Base-by-base conservation (phyloP, 2,888 invertebrate species). In the Andrena bicolor region DNA sequence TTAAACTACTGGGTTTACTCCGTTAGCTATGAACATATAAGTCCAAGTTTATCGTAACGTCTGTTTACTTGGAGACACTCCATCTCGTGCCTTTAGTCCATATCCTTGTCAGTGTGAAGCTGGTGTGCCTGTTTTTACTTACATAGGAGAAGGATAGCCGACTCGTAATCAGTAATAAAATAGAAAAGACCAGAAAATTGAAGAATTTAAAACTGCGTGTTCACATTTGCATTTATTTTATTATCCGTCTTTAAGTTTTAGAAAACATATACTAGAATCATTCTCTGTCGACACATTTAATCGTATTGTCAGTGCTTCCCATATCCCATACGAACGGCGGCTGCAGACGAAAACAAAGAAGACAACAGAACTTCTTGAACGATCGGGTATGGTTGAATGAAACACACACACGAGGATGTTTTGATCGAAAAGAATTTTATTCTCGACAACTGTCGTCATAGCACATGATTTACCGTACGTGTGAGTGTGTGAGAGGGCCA, bases 341-440 rank as follows among this genome's bases (percentile, higher is more conserved):
- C 1, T n/a, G n/a, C 41, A 28, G 51, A 26, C 23, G 20, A 13
- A 41, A 35, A 64, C 6, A 32, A 51, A 61, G 61, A 76, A 74
- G 10, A 10, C 20, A 20, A 23, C 23, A 23, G 10, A 80, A 65
- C 72, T 69, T 32, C 71, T 79, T 72, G 73, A 80, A 76, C 73
- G 41, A 73, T 71, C 7, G 49, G 76, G 68, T 66, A 75, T 65
- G 71, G 41, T 79, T 23, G 71, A 83, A 84, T 85, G 71, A 88
- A 86, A 74, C 32, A 75, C n/a, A 75, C 10, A 72, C n/a, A 16
- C 51, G 68, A 49, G 74, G 71, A 80, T n/a, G 16, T 72, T 74
- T 89, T 88, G 89, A 90, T 90, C 90, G 88, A 90, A 90, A 90
- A 90, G 83, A 88, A 84, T 90, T 90, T 88, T 90, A 90, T 90